phyloP scores from a whole-genome alignment of 2,888 invertebrate species.

The Lycocerus yunnanus region DNA sequence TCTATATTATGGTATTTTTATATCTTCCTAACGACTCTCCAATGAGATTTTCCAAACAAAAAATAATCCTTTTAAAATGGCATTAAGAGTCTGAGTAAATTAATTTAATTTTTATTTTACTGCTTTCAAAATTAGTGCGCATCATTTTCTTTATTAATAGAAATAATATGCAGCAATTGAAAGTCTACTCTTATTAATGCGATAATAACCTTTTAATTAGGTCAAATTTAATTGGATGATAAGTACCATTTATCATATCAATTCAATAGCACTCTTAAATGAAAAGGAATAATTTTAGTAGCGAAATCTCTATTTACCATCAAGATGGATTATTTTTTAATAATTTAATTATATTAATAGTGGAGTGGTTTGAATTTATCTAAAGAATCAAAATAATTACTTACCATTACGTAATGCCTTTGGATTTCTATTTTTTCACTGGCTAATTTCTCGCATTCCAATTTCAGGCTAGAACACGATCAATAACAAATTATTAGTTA shows the following conservation, averaged over 20 bases:
- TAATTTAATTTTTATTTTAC: neutral
- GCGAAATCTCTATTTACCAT: neutral
- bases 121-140: neutral
- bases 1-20: constrained; percentile 13
- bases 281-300: neutral
- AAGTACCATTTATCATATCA: neutral
- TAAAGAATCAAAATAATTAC: constrained; percentile 45
- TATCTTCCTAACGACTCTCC: constrained; percentile 13
- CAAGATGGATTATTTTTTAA: neutral
- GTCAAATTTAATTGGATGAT: neutral
- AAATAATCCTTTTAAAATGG: constrained; percentile 3
- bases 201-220: neutral
- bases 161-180: neutral
- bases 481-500: constrained; percentile 5
- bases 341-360: neutral
- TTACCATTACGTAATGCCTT: constrained; percentile 86
- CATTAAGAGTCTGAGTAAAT: neutral
- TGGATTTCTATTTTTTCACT: constrained; percentile 89
- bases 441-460: constrained; percentile 85
- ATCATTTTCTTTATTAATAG: neutral
- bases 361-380: neutral
- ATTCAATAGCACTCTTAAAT: neutral
- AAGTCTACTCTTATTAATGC: neutral
- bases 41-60: neutral
- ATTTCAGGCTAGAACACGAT: constrained; percentile 70